phyloP scores from a whole-genome alignment of 2,888 invertebrate species.

The Drosophila lacicola region DNA sequence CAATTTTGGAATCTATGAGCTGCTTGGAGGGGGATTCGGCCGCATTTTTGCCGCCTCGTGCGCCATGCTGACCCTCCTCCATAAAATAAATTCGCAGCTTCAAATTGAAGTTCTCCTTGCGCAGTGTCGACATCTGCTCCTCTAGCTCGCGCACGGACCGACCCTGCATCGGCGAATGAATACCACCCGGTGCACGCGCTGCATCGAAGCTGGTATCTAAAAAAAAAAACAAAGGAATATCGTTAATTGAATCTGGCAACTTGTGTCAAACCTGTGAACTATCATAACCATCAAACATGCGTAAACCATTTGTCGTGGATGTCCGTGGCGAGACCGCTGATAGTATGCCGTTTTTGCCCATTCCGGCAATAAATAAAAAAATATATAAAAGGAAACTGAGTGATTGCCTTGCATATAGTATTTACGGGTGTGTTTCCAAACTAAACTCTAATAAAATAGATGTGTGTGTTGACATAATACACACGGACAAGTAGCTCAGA shows the following conservation, averaged over 20 bases:
- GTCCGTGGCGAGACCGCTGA: constrained; percentile 15
- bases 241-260: background rate
- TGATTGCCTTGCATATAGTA: constrained; percentile 30
- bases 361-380: constrained; percentile 43
- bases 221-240: background rate
- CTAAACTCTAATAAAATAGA: constrained; percentile 20
- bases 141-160: constrained; percentile 95
- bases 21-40: constrained; percentile 86
- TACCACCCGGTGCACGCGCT: constrained; percentile 48
- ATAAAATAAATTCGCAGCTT: constrained; percentile 96
- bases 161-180: constrained; percentile 85
- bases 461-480: constrained; percentile 14
- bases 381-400: constrained; percentile 24
- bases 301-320: background rate
- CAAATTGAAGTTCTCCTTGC: constrained; percentile 96
- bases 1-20: constrained; percentile 90
- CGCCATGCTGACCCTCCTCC: constrained; percentile 89
- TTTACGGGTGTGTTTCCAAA: constrained; percentile 52
- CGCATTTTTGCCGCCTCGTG: constrained; percentile 57
- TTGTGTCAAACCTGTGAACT: background rate
- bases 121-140: constrained; percentile 92
- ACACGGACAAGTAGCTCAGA: constrained; percentile 4
- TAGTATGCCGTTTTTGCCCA: constrained; percentile 30
- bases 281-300: constrained; percentile 6
- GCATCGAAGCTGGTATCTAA: constrained; percentile 66